Evolutionary conservation across 2,113 vertebrate genomes (phyloP).

Genomic region (Caranx ignobilis): DNA sequence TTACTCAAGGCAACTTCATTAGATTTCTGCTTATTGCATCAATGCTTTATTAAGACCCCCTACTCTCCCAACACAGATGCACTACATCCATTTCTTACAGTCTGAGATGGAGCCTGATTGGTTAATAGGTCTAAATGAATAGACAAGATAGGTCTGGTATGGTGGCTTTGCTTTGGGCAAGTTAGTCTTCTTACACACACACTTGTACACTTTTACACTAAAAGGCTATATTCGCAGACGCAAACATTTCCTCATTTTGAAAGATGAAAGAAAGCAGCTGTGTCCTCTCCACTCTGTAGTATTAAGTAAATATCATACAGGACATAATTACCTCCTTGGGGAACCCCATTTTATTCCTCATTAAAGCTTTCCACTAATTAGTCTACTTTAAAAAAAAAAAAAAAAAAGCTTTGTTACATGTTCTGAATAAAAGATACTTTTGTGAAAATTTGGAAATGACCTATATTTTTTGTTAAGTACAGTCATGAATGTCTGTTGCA

Average conservation of each 20-base stretch:
- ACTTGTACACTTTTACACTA: background rate
- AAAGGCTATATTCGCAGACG: conserved; percentile 18
- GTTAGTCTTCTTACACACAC: conserved; percentile 23
- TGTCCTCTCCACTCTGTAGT: conserved; percentile 60
- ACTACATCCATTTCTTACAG: conserved; percentile 27
- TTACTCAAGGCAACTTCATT: background rate
- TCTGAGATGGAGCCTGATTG: conserved; percentile 38
- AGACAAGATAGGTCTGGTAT: conserved; percentile 40
- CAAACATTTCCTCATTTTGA: conserved; percentile 45
- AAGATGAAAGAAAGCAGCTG: conserved; percentile 70
- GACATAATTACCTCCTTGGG: conserved; percentile 81
- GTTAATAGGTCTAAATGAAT: conserved; percentile 66
- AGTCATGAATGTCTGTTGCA: conserved; percentile 26
- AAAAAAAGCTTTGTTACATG: conserved; percentile 56
- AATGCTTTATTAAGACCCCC: conserved; percentile 44
- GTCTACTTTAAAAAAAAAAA: conserved; percentile 21
- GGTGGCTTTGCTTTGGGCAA: conserved; percentile 63
- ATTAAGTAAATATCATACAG: conserved; percentile 80
- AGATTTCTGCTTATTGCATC: conserved; percentile 65
- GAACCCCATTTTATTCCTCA: conserved; percentile 69
- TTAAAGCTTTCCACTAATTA: conserved; percentile 79
- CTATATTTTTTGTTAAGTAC: conserved; percentile 64
- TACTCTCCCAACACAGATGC: background rate
- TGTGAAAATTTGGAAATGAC: conserved; percentile 68
- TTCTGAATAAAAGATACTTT: conserved; percentile 60